These are phyloP conservation scores for Contarinia nasturtii DNA, from an alignment of 1,140 invertebrate genomes.

Conservation along the genomic window DNA sequence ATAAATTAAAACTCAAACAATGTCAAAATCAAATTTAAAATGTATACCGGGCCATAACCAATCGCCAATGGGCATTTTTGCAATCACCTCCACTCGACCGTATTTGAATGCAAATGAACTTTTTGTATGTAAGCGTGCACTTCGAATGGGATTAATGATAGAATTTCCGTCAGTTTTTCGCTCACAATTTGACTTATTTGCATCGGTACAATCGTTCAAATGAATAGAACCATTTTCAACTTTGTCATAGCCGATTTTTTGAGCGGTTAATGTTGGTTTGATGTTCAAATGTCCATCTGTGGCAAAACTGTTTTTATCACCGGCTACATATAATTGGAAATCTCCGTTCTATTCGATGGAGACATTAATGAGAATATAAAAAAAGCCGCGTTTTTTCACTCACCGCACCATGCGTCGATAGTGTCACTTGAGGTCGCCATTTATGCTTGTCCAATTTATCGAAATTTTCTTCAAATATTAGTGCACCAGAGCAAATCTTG, in stretches of 20 bases:
- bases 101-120: conserved; percentile 43
- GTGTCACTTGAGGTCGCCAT: conserved; percentile 46
- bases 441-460: conserved; percentile 33
- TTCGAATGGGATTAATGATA: conserved; percentile 38
- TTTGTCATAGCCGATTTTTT: conserved; percentile 33
- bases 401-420: conserved; percentile 43
- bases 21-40: neutral
- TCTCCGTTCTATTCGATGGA: neutral
- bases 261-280: conserved; percentile 34
- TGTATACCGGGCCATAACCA: conserved; percentile 40
- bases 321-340: conserved; percentile 29
- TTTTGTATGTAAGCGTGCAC: conserved; percentile 41
- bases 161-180: conserved; percentile 24
- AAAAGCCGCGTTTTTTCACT: too few species aligned
- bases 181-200: conserved; percentile 26
- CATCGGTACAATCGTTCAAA: conserved; percentile 25
- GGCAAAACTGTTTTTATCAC: conserved; percentile 37
- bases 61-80: conserved; percentile 49
- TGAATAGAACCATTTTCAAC: conserved; percentile 23
- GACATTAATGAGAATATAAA: too few species aligned
- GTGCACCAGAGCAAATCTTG: conserved; percentile 26
- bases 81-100: conserved; percentile 42
- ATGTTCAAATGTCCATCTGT: conserved; percentile 34
- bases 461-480: conserved; percentile 47
- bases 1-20: too few species aligned